phyloP scores from a whole-genome alignment of 2,888 invertebrate genomes.

The Lordiphosa andalusiaca region DNA sequence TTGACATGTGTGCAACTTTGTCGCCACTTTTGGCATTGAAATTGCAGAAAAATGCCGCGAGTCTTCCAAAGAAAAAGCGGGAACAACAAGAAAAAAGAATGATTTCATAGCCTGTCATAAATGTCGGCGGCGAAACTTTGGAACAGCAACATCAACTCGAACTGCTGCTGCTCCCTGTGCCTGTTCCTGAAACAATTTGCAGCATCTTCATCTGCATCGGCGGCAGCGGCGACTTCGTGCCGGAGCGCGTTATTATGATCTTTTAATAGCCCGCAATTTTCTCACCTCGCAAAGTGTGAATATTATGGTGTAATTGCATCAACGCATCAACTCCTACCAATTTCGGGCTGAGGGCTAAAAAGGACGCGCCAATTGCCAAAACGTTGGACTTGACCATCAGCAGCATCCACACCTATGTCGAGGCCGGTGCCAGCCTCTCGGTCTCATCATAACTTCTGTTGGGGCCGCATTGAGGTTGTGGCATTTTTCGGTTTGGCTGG shows the following conservation, averaged over 20 bases:
- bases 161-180: conserved; percentile 13
- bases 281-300: conserved; percentile 81
- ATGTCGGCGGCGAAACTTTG: conserved; percentile 63
- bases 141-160: conserved; percentile 28
- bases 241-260: conserved; percentile 78
- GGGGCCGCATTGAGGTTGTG: conserved; percentile 38
- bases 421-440: conserved; percentile 42
- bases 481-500: conserved; percentile 30
- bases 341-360: conserved; percentile 73
- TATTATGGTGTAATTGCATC: conserved; percentile 81
- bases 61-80: conserved; percentile 10
- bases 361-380: conserved; percentile 70
- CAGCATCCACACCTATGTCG: conserved; percentile 16
- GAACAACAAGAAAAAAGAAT: conserved; percentile 24
- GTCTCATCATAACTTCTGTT: conserved; percentile 69
- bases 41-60: conserved; percentile 15
- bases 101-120: conserved; percentile 72
- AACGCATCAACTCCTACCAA: conserved; percentile 81
- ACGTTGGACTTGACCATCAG: conserved; percentile 24
- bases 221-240: conserved; percentile 27
- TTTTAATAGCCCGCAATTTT: conserved; percentile 81
- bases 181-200: conserved; percentile 56
- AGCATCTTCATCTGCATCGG: conserved; percentile 65
- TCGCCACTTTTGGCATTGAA: conserved; percentile 34
- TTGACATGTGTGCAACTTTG: conserved; percentile 71